Evolutionary conservation across 2,797 vertebrate species (phyloP), one percentile per base, ranked within the genome.

Genomic region (Enteromius treurensis): DNA sequence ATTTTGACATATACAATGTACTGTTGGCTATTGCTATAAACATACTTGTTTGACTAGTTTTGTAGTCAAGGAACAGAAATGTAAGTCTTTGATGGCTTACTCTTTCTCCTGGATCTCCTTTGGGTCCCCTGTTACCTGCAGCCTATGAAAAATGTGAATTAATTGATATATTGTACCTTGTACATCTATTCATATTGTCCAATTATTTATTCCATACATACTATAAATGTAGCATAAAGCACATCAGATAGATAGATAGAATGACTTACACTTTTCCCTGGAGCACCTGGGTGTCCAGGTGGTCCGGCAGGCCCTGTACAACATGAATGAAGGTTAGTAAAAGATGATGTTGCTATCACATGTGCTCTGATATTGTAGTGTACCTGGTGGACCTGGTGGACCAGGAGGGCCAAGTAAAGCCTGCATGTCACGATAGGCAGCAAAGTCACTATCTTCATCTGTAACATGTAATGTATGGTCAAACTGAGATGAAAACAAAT

Each of bases 241-340:
- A 37, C 11, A 11, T 73, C 8, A 55, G 9, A 55, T 9, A n/a
- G 17, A 53, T 6, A 60, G 58, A 60, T 26, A 23, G 55, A 45
- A 58, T 9, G 26, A 40, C 89, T 83, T 80, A 91, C 90, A 62
- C 88, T 85, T 64, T 65, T 78, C 9, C 90, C 90, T 2, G 89
- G 84, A 21, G 45, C 88, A 5, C 95, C 96, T 37, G 90, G 47
- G 0, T 92, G 92, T 0, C 96, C 96, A 0, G 94, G 93, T 13
- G 94, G 94, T 11, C 96, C 96, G 5, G 91, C 93, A 5, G 95
- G 93, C 42, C 96, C 95, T 0, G 95, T 93, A 81, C 93, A 82
- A 29, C 10, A 42, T 13, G 19, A n/a, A 17, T 1, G 19, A 40
- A 17, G 76, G 32, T 23, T 3, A 29, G 32, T 60, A 11, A 19